Evolutionary conservation across 2,797 vertebrate genomes (phyloP).

Genomic region (Myotis findleyi): DNA sequence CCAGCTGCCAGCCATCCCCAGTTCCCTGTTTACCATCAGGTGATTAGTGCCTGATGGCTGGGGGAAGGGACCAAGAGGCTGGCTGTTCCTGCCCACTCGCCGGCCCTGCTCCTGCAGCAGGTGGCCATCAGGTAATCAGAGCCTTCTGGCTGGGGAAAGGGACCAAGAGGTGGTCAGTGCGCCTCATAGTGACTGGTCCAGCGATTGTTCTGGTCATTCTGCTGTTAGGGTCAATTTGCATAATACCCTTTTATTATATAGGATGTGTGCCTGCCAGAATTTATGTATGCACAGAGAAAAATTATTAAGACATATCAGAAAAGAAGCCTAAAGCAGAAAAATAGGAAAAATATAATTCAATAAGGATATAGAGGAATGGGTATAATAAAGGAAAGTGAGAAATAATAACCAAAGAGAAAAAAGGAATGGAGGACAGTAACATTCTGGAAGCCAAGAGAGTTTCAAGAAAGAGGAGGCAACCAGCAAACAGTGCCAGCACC

Average conservation of each 20-base stretch:
- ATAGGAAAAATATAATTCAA: background rate
- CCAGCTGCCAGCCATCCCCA: fast-evolving
- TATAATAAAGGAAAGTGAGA: background rate
- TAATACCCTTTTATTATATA: too few species aligned
- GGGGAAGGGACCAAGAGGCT: too few species aligned
- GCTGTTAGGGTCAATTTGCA: too few species aligned
- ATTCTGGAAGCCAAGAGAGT: background rate
- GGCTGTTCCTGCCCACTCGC: too few species aligned
- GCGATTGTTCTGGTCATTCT: too few species aligned
- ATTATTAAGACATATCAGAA: background rate
- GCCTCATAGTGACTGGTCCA: too few species aligned
- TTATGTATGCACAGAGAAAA: background rate
- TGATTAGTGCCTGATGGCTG: too few species aligned
- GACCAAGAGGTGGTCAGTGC: too few species aligned
- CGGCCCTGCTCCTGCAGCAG: too few species aligned
- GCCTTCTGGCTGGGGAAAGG: too few species aligned
- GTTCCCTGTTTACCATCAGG: too few species aligned
- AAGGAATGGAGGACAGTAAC: background rate
- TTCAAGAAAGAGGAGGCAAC: background rate
- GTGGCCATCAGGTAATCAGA: too few species aligned
- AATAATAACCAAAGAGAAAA: background rate
- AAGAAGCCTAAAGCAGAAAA: background rate
- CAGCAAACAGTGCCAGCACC: background rate
- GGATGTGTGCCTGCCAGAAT: background rate
- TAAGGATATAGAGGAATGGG: background rate